Conservation (phyloP, 2,888 invertebrate genomes). For the Cotesia congregata region DNA sequence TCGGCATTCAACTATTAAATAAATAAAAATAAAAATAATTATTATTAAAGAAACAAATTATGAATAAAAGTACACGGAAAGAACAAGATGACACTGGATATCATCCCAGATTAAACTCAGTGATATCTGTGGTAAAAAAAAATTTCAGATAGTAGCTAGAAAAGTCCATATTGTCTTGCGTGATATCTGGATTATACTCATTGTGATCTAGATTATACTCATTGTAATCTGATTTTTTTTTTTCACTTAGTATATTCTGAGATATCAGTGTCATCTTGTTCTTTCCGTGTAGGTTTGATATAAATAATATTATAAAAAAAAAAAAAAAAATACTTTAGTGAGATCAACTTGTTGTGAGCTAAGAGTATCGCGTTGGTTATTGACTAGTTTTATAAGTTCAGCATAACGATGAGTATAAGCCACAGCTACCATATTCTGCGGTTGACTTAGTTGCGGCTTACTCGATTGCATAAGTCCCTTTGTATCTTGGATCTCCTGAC, state of each 20-base stretch:
- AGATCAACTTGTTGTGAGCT: slow-evolving; percentile 91
- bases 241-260: too few species aligned
- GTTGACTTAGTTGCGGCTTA: slow-evolving; percentile 62
- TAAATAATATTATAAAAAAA: neutral
- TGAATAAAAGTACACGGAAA: too few species aligned
- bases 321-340: slow-evolving; percentile 78
- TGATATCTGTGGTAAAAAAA: too few species aligned
- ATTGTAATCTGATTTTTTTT: too few species aligned
- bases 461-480: slow-evolving; percentile 57
- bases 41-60: slow-evolving; percentile 5
- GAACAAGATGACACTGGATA: too few species aligned
- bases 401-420: slow-evolving; percentile 69
- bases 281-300: too few species aligned
- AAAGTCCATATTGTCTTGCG: too few species aligned
- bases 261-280: too few species aligned
- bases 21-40: neutral
- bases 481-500: slow-evolving; percentile 65
- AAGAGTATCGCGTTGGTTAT: slow-evolving; percentile 91
- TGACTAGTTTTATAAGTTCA: slow-evolving; percentile 89
- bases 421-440: slow-evolving; percentile 66
- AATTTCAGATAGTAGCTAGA: too few species aligned
- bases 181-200: too few species aligned
- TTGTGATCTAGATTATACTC: too few species aligned
- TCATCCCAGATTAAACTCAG: too few species aligned
- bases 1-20: slow-evolving; percentile 85